phyloP scores from a whole-genome alignment of 2,113 vertebrate genomes.

The Grammomys dolichurus region DNA sequence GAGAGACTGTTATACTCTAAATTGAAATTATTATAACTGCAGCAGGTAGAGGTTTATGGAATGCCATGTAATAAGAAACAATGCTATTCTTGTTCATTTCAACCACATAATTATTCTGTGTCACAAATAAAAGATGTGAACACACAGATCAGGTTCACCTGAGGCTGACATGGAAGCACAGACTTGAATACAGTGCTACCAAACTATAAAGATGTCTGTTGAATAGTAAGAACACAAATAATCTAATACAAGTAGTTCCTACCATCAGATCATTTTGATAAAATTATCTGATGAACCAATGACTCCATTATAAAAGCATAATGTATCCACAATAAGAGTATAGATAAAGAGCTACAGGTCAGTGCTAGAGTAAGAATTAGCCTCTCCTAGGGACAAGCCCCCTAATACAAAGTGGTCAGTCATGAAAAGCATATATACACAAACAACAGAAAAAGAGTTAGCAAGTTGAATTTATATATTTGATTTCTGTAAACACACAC shows the following conservation, averaged over 20 bases:
- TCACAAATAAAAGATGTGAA: not conserved
- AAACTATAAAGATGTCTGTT: not conserved
- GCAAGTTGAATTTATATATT: not conserved
- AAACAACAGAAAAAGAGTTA: not conserved
- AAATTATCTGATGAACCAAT: constrained; percentile 13
- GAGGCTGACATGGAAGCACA: not conserved
- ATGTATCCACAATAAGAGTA: not conserved
- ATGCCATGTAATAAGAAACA: not conserved
- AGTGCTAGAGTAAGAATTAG: not conserved
- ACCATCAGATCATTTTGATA: not conserved
- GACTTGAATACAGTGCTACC: not conserved
- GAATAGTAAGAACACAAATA: not conserved
- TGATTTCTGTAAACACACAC: too few species aligned
- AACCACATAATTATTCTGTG: not conserved
- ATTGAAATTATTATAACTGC: constrained; percentile 3
- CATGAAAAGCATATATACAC: not conserved
- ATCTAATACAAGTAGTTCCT: not conserved
- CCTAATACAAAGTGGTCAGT: not conserved
- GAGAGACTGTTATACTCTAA: not conserved
- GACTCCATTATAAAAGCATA: not conserved
- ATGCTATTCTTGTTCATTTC: constrained; percentile 7
- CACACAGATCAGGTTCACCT: not conserved
- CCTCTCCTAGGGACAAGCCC: not conserved
- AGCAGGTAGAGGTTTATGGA: not conserved
- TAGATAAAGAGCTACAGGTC: not conserved